Base-by-base conservation (phyloP, 1,140 invertebrate genomes). In the Drosophila seguyi region DNA sequence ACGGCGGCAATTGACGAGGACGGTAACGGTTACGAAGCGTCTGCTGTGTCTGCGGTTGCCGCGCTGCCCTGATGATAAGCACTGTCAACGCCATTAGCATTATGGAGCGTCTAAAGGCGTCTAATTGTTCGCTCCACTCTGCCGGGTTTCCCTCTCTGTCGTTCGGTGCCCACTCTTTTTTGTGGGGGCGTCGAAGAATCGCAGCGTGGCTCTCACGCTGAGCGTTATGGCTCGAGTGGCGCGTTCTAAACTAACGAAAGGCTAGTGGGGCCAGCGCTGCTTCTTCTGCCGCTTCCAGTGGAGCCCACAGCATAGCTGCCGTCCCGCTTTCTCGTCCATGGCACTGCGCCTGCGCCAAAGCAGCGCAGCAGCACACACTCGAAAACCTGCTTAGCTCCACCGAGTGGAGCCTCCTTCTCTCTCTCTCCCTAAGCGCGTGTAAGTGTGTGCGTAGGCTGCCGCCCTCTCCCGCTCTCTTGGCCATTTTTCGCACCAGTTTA, bases 41-140 rank as follows among this genome's bases (percentile, higher is more conserved):
- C 34, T 56, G 34, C 34, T 56, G 53, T 25, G 6, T 72, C 72
- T 81, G 75, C 82, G 87, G 75, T 90, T 67, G 59, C 79, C 79
- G 63, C 79, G 74, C 59, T 79, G 79, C 79, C 66, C 60, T 74
- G 79, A 86, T 86, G 76, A 86, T 84, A 86, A 78, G 76, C 75
- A 79, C 82, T 91, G 90, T 92, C 91, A 92, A 88, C 91, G 91
- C 91, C 90, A 92, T 86, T 91, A 91, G 91, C 81, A 91, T 86
- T 91, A 91, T 88, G 83, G 83, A 75, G 66, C 77, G 61, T 48
- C 75, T 91, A 85, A 91, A 88, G 85, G 81, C 81, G 88, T 85
- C 90, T 91, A 91, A 91, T 91, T 90, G 84, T 75, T 58, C 48
- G 75, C 59, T 58, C 52, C 73, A 42, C 63, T 44, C 44, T 13